Evolutionary conservation across 2,797 vertebrate genomes (phyloP), one percentile per base, ranked within the genome.

Genomic region (Acanthurus leucopareius): DNA sequence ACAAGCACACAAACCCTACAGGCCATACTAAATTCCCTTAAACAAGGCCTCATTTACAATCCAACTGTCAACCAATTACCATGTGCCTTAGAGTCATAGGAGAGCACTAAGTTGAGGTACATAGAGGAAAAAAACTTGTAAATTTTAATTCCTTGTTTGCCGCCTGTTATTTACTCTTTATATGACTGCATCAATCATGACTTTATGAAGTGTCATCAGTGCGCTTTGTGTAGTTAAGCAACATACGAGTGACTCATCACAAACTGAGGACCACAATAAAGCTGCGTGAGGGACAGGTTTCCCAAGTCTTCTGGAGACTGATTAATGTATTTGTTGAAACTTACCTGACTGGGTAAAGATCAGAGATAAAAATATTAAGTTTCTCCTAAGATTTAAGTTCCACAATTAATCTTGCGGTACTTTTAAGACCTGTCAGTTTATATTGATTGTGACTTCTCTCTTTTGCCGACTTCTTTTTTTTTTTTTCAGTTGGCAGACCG

Each of bases 401-500:
- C 58, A 57, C 40, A 58, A 84, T 86, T 86, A 85, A 89, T 93
- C 83, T 88, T 69, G 25, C 64, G 75, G 60, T 68, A 16, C 28
- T 78, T n/a, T 63, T 35, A 68, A 71, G 22, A 73, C 52, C 68
- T 73, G 81, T 81, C 77, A 69, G 61, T 76, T 76, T 38, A 48
- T 78, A 84, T 80, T 82, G 77, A 88, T 80, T 78, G 35, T 74
- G 73, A 85, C 35, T 70, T 56, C 15, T 69, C 60, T 84, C 48
- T 73, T 20, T 68, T 35, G 35, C 45, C n/a, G 60, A 38, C 52
- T 79, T 47, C 47, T 25, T 25, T 32, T 32, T 32, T 25, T 32
- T 32, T 32, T 73, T 89, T 88, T 74, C 93, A 98, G 94, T 94
- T 79, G 97, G 97, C 91, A 96, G 97, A 90, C 95, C 95, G 1